These are phyloP conservation scores for Cyprinus carpio DNA, from an alignment of 2,113 vertebrate genomes.

Conservation along the genomic window DNA sequence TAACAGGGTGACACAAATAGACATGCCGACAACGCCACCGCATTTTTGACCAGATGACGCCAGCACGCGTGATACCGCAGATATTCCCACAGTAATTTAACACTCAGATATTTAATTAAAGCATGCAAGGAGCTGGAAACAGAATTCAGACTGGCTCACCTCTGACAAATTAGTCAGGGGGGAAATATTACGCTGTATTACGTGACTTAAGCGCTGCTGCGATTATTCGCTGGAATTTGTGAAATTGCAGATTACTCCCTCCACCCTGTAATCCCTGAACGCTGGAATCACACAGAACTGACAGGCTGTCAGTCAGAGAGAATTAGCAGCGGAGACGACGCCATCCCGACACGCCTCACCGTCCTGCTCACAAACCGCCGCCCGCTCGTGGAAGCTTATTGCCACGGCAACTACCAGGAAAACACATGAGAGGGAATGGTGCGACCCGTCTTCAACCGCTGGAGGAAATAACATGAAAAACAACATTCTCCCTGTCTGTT, in stretches of 20 bases:
- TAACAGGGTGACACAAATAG: conserved; percentile 23
- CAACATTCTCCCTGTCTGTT: conserved; percentile 39
- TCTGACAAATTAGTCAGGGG: conserved; percentile 27
- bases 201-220: background rate
- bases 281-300: conserved; percentile 19
- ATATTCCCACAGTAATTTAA: conserved; percentile 31
- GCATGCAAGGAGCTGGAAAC: background rate
- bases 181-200: conserved; percentile 7
- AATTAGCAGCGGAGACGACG: conserved; percentile 18
- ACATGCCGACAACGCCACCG: conserved; percentile 12
- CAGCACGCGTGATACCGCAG: conserved; percentile 5
- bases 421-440: background rate
- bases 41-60: conserved; percentile 45
- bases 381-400: background rate
- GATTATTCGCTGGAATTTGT: conserved; percentile 37
- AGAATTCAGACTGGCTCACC: background rate
- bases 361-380: conserved; percentile 36
- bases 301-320: conserved; percentile 53
- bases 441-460: background rate
- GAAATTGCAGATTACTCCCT: conserved; percentile 38
- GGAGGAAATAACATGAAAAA: conserved; percentile 24
- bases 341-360: conserved; percentile 35
- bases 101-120: conserved; percentile 28
- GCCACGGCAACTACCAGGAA: background rate
- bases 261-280: conserved; percentile 40